Percentiles rank a stretch among this genome's conserved stretches.
phyloP scores from a whole-genome alignment of 2,113 vertebrate species.

The Scalopus aquaticus region DNA sequence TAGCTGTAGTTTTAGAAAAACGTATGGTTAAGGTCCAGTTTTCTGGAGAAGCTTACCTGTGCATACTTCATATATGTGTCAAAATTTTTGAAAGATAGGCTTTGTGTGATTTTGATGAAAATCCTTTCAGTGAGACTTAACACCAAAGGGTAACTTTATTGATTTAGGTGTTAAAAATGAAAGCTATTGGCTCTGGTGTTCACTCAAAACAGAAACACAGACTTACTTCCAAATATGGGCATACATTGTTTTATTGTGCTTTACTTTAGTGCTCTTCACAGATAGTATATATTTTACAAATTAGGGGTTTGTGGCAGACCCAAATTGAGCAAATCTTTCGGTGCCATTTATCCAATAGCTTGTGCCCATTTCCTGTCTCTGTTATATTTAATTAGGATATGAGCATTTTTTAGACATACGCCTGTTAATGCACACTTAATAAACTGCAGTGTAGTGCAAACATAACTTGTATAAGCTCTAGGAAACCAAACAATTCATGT shows the following conservation, averaged over 20 bases:
- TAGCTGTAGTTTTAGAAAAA: background rate
- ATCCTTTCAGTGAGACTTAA: background rate
- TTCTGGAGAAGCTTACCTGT: conserved; percentile 5
- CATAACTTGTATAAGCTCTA: no score
- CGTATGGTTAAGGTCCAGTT: background rate
- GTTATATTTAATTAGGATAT: background rate
- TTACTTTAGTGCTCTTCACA: background rate
- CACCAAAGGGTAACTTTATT: conserved; percentile 9
- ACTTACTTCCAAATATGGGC: background rate
- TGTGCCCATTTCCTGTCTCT: background rate
- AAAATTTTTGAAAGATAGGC: conserved; percentile 24
- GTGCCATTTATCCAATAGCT: background rate
- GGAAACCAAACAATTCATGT: no score
- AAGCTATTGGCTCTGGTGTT: background rate
- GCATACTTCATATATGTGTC: background rate
- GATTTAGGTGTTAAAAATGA: background rate
- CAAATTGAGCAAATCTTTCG: no score
- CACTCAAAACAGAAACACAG: conserved; percentile 8
- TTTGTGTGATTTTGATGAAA: background rate
- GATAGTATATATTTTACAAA: background rate
- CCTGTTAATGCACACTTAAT: no score
- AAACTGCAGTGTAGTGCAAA: no score
- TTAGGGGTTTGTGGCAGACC: background rate
- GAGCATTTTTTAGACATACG: background rate
- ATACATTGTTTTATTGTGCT: background rate